Evolutionary conservation across 2,888 invertebrate species (phyloP).

Genomic region (Seira musarum): DNA sequence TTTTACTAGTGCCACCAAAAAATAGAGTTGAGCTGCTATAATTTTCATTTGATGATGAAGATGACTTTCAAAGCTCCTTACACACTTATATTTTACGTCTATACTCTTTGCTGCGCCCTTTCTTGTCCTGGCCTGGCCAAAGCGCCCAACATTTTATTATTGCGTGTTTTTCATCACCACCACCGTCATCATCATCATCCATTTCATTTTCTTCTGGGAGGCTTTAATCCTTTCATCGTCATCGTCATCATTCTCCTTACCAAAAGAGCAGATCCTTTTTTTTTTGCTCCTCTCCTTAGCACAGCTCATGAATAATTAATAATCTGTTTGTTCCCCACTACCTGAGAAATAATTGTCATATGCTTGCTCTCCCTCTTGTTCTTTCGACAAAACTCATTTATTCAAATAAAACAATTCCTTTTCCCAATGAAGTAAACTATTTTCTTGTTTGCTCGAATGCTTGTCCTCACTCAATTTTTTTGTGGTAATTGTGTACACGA

Average conservation of each 20-base stretch:
- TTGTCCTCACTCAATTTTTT: too few species aligned
- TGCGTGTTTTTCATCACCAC: constrained; percentile 59
- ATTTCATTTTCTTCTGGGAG: constrained; percentile 58
- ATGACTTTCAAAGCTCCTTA: constrained; percentile 21
- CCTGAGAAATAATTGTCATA: constrained; percentile 55
- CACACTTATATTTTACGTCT: too few species aligned
- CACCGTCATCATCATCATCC: too few species aligned
- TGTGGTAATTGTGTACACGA: too few species aligned
- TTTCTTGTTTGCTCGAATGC: not conserved
- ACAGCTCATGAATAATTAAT: constrained; percentile 61
- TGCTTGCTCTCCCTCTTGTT: constrained; percentile 25
- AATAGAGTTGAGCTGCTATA: constrained; percentile 26
- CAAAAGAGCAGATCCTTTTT: not conserved
- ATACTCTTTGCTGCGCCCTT: constrained; percentile 48
- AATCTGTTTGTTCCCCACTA: constrained; percentile 53
- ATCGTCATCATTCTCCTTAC: constrained; percentile 1
- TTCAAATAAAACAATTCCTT: constrained; percentile 38
- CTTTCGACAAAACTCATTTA: constrained; percentile 44
- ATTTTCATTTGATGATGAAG: constrained; percentile 50
- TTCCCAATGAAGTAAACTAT: not conserved
- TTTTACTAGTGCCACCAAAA: constrained; percentile 36
- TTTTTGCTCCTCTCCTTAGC: constrained; percentile 10
- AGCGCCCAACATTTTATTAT: constrained; percentile 56
- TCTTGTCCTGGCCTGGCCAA: constrained; percentile 19
- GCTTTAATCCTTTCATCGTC: constrained; percentile 53